Evolutionary conservation across 2,113 vertebrate species (phyloP).

Genomic region (Leptosomus discolor): DNA sequence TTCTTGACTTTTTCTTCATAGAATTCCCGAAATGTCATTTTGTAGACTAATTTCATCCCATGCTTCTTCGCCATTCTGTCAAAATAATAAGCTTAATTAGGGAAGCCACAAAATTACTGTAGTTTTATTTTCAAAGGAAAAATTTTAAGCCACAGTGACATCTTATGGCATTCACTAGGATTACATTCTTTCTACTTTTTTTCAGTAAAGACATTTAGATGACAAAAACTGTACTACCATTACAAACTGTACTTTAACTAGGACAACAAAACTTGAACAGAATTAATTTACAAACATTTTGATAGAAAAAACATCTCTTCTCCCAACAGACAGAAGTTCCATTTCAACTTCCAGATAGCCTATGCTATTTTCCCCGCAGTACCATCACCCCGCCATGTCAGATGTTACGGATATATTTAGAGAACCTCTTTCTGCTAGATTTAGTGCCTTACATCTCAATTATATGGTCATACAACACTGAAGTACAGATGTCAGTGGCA

Average conservation of each 20-base stretch:
- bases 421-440: not conserved
- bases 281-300: not conserved
- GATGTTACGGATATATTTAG: not conserved
- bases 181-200: not conserved
- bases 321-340: not conserved
- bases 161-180: conserved; percentile 22
- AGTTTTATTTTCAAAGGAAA: not conserved
- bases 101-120: not conserved
- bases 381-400: not conserved
- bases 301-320: not conserved
- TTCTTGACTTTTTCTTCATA: conserved; percentile 91
- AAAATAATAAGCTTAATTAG: conserved; percentile 39
- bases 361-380: not conserved
- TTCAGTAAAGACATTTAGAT: not conserved
- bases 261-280: not conserved
- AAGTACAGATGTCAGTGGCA: not conserved
- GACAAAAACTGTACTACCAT: not conserved
- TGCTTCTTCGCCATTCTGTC: conserved; percentile 91
- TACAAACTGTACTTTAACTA: not conserved
- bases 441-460: not conserved
- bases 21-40: conserved; percentile 90
- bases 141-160: conserved; percentile 52
- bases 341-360: not conserved
- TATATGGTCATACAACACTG: not conserved
- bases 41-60: conserved; percentile 90